Base-by-base conservation (phyloP, 2,797 vertebrate genomes). In the Danio aesculapii region DNA sequence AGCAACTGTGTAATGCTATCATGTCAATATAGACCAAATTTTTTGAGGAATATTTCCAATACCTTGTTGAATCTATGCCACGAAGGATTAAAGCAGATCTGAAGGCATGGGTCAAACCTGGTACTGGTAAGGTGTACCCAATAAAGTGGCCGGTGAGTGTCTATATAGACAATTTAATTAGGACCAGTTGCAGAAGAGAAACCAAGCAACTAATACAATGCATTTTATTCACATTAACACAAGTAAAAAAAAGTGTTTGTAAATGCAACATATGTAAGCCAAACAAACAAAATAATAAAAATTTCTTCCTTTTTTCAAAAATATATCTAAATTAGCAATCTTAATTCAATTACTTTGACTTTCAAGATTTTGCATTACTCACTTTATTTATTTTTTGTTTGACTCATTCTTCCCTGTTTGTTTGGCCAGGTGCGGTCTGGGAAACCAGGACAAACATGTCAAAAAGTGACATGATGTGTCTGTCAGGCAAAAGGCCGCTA, bases 401-500 rank as follows among this genome's bases (percentile, higher is more conserved):
- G 5, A 68, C 53, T 21, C 30, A 46, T 72, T 47, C 77, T 50
- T 68, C 74, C 53, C 79, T 79, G 71, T 19, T 81, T 39, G 16
- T 82, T 39, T 79, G 76, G 58, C 64, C 64, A 68, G 72, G n/a
- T 67, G 47, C 0, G 55, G 53, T 47, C 49, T 72, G 8, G 82
- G 30, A 43, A 63, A 83, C 72, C 62, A 47, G 68, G 71, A 77
- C 81, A 87, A 82, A 85, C 71, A 44, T 81, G 82, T 80, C 84
- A 83, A 68, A 79, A 74, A 82, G 50, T 83, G 77, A 86, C 86
- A 84, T 75, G 52, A 86, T 86, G 90, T 83, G 84, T 87, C 89
- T 91, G 92, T 91, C 92, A 90, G 77, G 71, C 11, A 81, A 79
- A 68, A 77, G 8, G n/a, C 58, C 11, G 64, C 79, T 82, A 77